A percentile compares a stretch with the other conserved stretches of the same genome.
Evolutionary conservation across 2,888 invertebrate genomes (phyloP).

Genomic region (Lepidocyrtoides sp.): DNA sequence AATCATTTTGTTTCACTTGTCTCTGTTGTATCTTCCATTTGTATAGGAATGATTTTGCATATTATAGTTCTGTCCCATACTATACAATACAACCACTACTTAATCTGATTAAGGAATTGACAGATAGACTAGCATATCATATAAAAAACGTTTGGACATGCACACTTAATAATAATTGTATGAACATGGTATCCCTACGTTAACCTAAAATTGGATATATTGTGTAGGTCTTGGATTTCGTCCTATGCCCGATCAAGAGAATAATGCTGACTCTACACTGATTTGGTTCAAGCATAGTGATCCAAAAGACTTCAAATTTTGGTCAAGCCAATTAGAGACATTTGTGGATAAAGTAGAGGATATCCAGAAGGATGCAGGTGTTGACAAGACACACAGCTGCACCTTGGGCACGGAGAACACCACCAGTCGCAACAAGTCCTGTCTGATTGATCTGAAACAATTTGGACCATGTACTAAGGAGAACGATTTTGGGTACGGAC

Average conservation of each 20-base stretch:
- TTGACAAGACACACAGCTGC: constrained; percentile 87
- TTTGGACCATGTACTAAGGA: constrained; percentile 93
- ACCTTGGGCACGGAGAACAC: constrained; percentile 88
- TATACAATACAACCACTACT: too few species aligned
- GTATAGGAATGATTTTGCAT: too few species aligned
- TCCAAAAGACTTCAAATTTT: constrained; percentile 91
- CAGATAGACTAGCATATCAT: too few species aligned
- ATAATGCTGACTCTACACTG: constrained; percentile 97
- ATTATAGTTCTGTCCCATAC: too few species aligned
- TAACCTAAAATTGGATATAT: too few species aligned
- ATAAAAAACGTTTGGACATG: too few species aligned
- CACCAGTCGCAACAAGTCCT: constrained; percentile 86
- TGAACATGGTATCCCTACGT: too few species aligned
- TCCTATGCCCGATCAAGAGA: constrained; percentile 95
- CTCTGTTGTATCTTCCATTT: too few species aligned
- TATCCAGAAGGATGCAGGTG: constrained; percentile 88
- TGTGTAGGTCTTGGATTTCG: constrained; percentile 92
- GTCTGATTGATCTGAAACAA: constrained; percentile 91
- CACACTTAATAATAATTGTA: too few species aligned
- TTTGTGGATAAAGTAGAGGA: constrained; percentile 89
- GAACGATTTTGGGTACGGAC: constrained; percentile 95
- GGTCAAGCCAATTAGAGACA: constrained; percentile 92
- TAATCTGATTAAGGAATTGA: too few species aligned
- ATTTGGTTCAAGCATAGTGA: constrained; percentile 94
- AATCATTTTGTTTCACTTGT: too few species aligned